A percentile compares a stretch with the other conserved stretches of the same genome.
Conservation (phyloP, 2,888 invertebrate genomes). For the Cremastobaeus sp. region DNA sequence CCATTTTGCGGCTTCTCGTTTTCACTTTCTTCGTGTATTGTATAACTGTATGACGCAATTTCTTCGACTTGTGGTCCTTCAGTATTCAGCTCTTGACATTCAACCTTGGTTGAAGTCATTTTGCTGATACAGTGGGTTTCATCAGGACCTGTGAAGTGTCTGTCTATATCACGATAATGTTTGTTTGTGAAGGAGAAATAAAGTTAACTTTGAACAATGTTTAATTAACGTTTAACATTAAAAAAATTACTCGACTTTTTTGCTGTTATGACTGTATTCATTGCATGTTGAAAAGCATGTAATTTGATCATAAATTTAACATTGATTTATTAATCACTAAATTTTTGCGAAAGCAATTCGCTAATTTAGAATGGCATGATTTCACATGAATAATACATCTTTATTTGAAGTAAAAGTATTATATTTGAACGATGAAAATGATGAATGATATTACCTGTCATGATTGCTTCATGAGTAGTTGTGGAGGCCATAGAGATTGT, state of each 20-base stretch:
- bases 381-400: slow-evolving; percentile 14
- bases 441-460: slow-evolving; percentile 80
- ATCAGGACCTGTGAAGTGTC: slow-evolving; percentile 81
- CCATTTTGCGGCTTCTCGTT: slow-evolving; percentile 70
- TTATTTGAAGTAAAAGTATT: too few species aligned
- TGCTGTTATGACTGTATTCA: neutral
- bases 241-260: too few species aligned
- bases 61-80: slow-evolving; percentile 82
- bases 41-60: slow-evolving; percentile 82
- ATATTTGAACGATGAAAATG: too few species aligned
- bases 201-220: too few species aligned
- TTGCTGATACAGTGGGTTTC: slow-evolving; percentile 84
- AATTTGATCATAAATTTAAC: neutral
- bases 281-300: slow-evolving; percentile 9
- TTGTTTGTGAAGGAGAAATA: slow-evolving; percentile 6
- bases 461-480: slow-evolving; percentile 82
- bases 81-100: slow-evolving; percentile 80
- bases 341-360: slow-evolving; percentile 31
- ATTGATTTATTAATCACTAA: slow-evolving; percentile 15
- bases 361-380: slow-evolving; percentile 12
- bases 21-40: slow-evolving; percentile 79
- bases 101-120: slow-evolving; percentile 82
- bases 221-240: too few species aligned
- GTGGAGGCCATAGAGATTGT: slow-evolving; percentile 81
- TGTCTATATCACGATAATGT: slow-evolving; percentile 62